A percentile compares a stretch with the other conserved stretches of the same genome.
phyloP scores from a whole-genome alignment of 2,113 vertebrate genomes.

The Corythoichthys intestinalis region DNA sequence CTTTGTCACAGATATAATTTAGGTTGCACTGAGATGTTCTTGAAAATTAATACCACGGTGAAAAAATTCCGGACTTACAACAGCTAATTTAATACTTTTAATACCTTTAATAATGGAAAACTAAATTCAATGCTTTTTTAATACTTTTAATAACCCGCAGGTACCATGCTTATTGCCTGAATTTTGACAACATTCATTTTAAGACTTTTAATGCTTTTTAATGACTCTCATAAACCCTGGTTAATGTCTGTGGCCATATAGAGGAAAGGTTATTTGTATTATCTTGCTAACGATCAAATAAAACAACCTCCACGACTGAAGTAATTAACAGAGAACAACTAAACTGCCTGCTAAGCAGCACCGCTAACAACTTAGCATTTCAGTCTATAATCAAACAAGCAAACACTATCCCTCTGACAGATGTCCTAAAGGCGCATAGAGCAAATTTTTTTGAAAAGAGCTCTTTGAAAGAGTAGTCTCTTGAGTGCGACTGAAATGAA shows the following conservation, averaged over 20 bases:
- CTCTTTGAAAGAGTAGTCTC: not conserved
- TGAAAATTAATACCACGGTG: no score
- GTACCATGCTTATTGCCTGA: no score
- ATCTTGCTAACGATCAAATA: not conserved
- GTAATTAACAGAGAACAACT: not conserved
- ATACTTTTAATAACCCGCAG: no score
- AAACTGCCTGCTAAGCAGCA: slow-evolving; percentile 24
- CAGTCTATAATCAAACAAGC: slow-evolving; percentile 37
- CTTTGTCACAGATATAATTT: no score
- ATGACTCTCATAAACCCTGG: no score
- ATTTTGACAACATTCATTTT: no score
- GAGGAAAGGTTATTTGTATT: not conserved
- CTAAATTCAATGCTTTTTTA: no score
- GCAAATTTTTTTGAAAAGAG: not conserved
- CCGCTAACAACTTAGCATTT: slow-evolving; percentile 21
- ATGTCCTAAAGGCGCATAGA: slow-evolving; percentile 33
- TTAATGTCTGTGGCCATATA: not conserved
- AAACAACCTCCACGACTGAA: not conserved
- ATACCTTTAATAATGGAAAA: no score
- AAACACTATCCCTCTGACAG: slow-evolving; percentile 39
- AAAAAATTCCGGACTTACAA: no score
- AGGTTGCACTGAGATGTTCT: no score
- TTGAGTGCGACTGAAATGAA: slow-evolving; percentile 7
- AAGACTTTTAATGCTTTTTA: no score
- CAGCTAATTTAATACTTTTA: no score